Percentiles rank a stretch among this genome's conserved stretches.
These are phyloP conservation scores for Glaucopsyche alexis DNA, from an alignment of 2,888 invertebrate genomes.

Conservation along the genomic window DNA sequence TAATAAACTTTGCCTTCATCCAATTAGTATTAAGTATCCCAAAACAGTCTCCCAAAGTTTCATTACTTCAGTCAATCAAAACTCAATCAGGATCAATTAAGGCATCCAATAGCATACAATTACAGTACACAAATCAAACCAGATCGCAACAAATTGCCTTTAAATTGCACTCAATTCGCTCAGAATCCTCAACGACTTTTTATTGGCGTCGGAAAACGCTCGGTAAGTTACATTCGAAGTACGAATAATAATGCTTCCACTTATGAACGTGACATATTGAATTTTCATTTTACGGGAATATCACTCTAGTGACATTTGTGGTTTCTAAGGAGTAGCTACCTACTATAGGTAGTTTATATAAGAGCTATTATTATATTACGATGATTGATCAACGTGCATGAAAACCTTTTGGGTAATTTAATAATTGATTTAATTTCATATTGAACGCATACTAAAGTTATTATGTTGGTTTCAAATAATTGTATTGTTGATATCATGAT, in stretches of 20 bases:
- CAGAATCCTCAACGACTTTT: constrained; percentile 27
- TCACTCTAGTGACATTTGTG: too few relatives aligned
- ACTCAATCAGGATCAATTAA: constrained; percentile 11
- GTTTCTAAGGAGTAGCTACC: too few relatives aligned
- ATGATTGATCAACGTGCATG: too few relatives aligned
- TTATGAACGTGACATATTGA: constrained; percentile 12
- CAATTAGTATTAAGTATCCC: too few relatives aligned
- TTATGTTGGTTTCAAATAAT: too few relatives aligned
- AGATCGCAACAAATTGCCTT: constrained; percentile 27
- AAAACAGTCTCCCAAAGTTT: neutral
- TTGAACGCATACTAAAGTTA: too few relatives aligned
- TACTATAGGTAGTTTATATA: too few relatives aligned
- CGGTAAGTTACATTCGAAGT: neutral
- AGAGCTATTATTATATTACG: too few relatives aligned
- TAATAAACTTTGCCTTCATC: too few relatives aligned
- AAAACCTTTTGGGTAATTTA: too few relatives aligned
- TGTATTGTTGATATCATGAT: too few relatives aligned
- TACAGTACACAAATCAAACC: constrained; percentile 29
- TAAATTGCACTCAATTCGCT: constrained; percentile 29
- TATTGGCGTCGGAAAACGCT: constrained; percentile 20
- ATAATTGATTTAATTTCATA: too few relatives aligned
- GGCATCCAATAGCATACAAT: constrained; percentile 20
- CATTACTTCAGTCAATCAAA: constrained; percentile 16
- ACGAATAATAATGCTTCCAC: neutral
- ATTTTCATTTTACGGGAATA: neutral